Conservation (phyloP, 2,888 invertebrate genomes). For the Drosophila melanosoma region DNA sequence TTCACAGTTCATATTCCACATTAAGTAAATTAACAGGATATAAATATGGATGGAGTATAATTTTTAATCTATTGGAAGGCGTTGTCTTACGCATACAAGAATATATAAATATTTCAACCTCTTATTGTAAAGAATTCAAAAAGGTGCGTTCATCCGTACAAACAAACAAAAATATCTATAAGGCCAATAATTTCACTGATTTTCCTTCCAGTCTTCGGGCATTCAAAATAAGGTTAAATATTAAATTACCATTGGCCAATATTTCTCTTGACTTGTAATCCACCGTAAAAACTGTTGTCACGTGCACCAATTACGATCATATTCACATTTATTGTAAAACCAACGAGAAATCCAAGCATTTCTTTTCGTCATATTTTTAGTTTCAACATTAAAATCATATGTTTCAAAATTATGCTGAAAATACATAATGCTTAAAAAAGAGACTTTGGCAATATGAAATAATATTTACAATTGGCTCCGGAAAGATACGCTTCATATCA, state of each 20-base stretch:
- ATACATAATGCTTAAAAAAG: not conserved
- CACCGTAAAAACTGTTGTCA: slow-evolving; percentile 3
- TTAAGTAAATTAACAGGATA: not conserved
- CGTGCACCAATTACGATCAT: slow-evolving; percentile 92
- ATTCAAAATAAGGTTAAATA: not conserved
- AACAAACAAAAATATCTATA: not conserved
- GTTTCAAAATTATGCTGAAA: slow-evolving; percentile 65
- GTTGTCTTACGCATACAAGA: too few species aligned
- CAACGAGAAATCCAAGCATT: slow-evolving; percentile 93
- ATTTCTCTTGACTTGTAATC: not conserved
- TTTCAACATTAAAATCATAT: slow-evolving; percentile 83
- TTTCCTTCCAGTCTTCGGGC: not conserved
- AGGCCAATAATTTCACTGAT: not conserved
- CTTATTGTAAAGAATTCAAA: not conserved
- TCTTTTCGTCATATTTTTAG: slow-evolving; percentile 87
- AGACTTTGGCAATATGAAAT: not conserved
- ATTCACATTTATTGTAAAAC: slow-evolving; percentile 95
- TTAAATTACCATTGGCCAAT: not conserved
- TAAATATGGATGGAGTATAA: not conserved
- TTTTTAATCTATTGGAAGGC: not conserved
- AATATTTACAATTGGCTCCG: slow-evolving; percentile 87
- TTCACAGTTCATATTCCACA: not conserved
- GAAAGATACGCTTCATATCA: slow-evolving; percentile 93
- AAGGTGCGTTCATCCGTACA: not conserved
- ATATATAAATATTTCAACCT: not conserved